phyloP scores from a whole-genome alignment of 23 tunicate genomes.

The Ascidia mentula region DNA sequence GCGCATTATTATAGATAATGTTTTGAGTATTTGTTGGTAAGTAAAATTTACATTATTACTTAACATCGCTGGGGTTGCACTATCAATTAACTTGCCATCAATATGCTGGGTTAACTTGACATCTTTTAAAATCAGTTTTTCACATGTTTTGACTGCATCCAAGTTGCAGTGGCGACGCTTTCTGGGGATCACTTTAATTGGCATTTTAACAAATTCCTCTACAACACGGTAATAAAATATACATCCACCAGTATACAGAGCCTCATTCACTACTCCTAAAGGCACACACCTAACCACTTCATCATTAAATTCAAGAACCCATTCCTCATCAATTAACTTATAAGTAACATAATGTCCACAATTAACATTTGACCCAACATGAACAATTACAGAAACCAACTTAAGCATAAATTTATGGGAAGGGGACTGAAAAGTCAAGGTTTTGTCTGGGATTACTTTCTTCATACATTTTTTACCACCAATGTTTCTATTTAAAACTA shows the following conservation, averaged over 20 bases:
- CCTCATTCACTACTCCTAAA: neutral
- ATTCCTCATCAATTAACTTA: too few relatives aligned
- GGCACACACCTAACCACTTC: neutral
- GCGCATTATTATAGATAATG: too few relatives aligned
- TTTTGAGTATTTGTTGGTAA: neutral
- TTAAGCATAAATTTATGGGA: neutral
- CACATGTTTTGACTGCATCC: neutral
- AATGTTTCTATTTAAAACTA: neutral
- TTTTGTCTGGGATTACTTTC: neutral
- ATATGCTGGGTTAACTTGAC: neutral
- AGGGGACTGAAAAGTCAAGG: neutral
- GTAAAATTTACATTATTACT: too few relatives aligned
- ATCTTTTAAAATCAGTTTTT: neutral
- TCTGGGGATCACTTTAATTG: neutral
- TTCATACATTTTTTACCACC: neutral
- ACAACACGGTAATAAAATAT: neutral
- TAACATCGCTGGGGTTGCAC: neutral
- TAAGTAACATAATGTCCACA: neutral
- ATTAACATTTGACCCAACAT: neutral
- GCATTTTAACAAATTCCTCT: neutral
- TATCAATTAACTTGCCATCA: neutral
- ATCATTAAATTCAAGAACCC: neutral
- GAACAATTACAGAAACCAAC: neutral
- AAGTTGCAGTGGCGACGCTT: neutral
- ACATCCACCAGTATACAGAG: neutral